These are phyloP conservation scores for Vanacampus margaritifer DNA, from an alignment of 2,113 vertebrate genomes.

Conservation along the genomic window DNA sequence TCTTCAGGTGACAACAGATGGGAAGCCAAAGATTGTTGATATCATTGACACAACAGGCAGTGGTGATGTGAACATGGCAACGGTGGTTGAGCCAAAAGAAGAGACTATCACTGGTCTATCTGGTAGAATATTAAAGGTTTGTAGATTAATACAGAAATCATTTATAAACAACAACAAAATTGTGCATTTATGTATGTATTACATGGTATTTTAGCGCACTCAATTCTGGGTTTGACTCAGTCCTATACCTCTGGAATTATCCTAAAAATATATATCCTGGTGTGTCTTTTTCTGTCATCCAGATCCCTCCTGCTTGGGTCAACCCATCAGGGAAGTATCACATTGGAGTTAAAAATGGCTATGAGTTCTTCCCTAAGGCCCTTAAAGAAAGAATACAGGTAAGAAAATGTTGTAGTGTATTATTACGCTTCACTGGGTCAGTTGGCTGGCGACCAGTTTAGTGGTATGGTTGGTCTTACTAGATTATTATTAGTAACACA, in stretches of 20 bases:
- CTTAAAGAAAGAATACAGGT: conserved; percentile 98
- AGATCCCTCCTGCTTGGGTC: conserved; percentile 88
- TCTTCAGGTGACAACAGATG: conserved; percentile 87
- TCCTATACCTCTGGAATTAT: not conserved
- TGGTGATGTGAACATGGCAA: conserved; percentile 91
- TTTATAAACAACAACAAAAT: not conserved
- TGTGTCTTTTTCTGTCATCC: conserved; percentile 34
- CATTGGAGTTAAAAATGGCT: conserved; percentile 96
- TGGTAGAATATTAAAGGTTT: conserved; percentile 87
- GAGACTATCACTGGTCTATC: conserved; percentile 84
- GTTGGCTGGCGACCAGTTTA: too few species aligned
- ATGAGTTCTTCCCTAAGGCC: conserved; percentile 96
- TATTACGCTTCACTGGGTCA: not conserved
- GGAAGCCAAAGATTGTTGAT: conserved; percentile 94
- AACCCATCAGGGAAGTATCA: conserved; percentile 93
- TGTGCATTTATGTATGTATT: not conserved
- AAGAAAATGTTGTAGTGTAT: conserved; percentile 28
- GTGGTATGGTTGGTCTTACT: too few species aligned
- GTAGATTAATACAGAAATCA: not conserved
- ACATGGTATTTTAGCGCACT: not conserved
- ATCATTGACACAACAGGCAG: conserved; percentile 98
- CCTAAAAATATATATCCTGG: conserved; percentile 7
- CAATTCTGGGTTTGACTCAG: not conserved
- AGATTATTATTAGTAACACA: too few species aligned
- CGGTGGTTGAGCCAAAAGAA: conserved; percentile 84